These are phyloP conservation scores for Rhinopomastus cyanomelas DNA, from an alignment of 2,113 vertebrate genomes.

Conservation along the genomic window DNA sequence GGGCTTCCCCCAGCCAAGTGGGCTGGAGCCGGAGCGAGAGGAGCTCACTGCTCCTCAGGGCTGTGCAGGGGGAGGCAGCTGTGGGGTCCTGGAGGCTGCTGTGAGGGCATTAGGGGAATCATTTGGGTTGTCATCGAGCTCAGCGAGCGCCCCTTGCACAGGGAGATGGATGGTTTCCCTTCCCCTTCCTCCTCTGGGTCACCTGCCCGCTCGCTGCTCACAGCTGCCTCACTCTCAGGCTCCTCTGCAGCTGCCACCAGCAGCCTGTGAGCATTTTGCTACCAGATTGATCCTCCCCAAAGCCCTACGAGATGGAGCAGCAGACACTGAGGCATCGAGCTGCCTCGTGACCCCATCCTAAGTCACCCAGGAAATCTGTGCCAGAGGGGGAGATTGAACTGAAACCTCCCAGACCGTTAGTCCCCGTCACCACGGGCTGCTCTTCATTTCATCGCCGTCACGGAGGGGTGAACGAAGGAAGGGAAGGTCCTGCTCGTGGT, in stretches of 20 bases:
- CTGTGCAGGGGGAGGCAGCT: background rate
- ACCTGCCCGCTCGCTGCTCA: background rate
- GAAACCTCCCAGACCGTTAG: background rate
- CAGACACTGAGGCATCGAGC: background rate
- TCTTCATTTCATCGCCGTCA: background rate
- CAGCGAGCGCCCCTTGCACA: background rate
- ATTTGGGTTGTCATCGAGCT: background rate
- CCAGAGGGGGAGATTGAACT: background rate
- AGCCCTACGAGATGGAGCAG: background rate
- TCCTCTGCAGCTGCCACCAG: background rate
- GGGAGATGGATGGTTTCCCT: background rate
- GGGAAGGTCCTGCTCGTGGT: background rate
- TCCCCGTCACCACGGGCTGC: background rate
- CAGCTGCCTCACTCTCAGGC: background rate
- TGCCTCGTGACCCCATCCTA: background rate
- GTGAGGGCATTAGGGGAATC: background rate
- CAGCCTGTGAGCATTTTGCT: background rate
- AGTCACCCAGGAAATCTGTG: background rate
- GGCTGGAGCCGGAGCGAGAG: background rate
- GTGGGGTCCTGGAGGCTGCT: background rate
- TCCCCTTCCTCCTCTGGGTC: background rate
- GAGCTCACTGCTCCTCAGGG: background rate
- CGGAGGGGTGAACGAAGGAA: fast-evolving
- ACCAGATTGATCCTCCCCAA: background rate
- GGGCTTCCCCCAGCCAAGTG: background rate